Evolutionary conservation across 2,888 invertebrate species (phyloP).

Genomic region (Diogma glabrata): DNA sequence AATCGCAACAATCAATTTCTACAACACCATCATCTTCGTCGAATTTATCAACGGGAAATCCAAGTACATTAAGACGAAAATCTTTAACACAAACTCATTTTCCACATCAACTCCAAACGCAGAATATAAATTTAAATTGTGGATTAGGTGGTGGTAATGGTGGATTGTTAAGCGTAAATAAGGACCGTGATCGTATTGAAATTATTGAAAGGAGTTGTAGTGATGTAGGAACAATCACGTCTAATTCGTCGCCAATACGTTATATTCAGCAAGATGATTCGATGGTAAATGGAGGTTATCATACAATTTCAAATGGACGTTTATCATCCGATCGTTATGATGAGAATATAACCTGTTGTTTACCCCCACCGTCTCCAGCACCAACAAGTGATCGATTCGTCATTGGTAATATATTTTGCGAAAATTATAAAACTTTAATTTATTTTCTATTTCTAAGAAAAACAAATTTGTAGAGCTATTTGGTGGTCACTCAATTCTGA

Average conservation of each 20-base stretch:
- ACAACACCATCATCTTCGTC: conserved; percentile 3
- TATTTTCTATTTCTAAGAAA: no score
- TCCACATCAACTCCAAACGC: conserved; percentile 1
- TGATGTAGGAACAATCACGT: neutral
- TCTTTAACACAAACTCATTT: conserved; percentile 5
- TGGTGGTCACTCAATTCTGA: no score
- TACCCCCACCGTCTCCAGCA: conserved; percentile 36
- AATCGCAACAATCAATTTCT: conserved; percentile 9
- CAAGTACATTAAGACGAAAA: neutral
- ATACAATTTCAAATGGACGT: conserved; percentile 17
- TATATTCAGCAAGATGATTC: conserved; percentile 17
- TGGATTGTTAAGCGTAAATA: neutral
- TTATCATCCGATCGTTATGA: conserved; percentile 27
- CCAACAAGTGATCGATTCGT: conserved; percentile 33
- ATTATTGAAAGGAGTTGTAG: conserved; percentile 1
- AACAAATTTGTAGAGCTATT: no score
- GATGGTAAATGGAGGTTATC: neutral
- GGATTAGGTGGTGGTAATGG: neutral
- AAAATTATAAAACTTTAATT: no score
- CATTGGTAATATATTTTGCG: conserved; percentile 24
- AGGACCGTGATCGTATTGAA: conserved; percentile 2
- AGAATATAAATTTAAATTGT: neutral
- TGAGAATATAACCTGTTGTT: conserved; percentile 28
- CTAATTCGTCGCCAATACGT: conserved; percentile 11
- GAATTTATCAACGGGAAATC: conserved; percentile 6